These are phyloP conservation scores for Propithecus perrieri DNA, from an alignment of 2,797 vertebrate species.

Conservation along the genomic window DNA sequence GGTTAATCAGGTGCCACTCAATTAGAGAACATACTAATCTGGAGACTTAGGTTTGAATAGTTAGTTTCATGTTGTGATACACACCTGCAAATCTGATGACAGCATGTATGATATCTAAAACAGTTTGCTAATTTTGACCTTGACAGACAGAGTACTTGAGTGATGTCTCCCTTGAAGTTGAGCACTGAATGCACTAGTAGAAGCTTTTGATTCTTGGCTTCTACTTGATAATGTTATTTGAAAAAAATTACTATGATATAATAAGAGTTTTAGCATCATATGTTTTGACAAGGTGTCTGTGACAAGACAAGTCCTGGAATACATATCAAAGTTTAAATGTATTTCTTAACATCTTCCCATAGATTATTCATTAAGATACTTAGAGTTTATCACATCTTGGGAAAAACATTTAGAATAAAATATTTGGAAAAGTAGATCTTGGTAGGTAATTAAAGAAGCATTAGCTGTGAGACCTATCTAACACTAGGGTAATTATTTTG, in stretches of 20 bases:
- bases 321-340: neutral
- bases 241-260: neutral
- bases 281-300: constrained; percentile 14
- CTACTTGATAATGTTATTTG: neutral
- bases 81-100: neutral
- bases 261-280: neutral
- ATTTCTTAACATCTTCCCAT: constrained; percentile 33
- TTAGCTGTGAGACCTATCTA: neutral
- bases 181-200: neutral
- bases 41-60: neutral
- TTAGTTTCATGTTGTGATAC: neutral
- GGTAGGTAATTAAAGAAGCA: neutral
- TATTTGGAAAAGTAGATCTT: constrained; percentile 4
- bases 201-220: constrained; percentile 37
- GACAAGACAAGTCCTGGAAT: neutral
- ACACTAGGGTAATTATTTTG: neutral
- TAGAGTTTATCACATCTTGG: neutral
- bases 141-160: neutral
- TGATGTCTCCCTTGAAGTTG: neutral
- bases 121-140: constrained; percentile 30
- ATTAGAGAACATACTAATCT: neutral
- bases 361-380: constrained; percentile 15
- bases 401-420: constrained; percentile 4
- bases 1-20: neutral
- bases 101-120: neutral